phyloP scores from a whole-genome alignment of 2,797 vertebrate species.

The Acanthis flammea region DNA sequence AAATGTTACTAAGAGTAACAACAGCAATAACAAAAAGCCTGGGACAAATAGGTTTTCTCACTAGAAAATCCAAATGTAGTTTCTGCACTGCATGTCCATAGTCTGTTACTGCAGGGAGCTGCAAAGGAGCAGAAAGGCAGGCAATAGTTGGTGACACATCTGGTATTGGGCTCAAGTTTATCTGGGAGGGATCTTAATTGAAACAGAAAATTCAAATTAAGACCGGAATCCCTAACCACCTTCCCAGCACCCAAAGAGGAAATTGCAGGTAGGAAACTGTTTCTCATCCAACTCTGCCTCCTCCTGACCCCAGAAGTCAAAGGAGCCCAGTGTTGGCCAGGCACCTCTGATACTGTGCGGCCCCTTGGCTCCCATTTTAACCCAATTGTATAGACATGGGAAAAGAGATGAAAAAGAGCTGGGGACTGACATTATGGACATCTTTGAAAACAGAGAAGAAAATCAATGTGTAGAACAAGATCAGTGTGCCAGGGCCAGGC shows the following conservation, averaged over 20 bases:
- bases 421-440: not conserved
- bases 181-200: constrained; percentile 35
- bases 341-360: not conserved
- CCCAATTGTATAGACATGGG: fast-evolving
- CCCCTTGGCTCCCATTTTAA: not conserved
- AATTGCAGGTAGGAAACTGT: constrained; percentile 22
- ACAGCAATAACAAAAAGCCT: not conserved
- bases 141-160: not conserved
- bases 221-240: not conserved
- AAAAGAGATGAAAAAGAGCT: not conserved
- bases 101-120: not conserved
- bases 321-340: not conserved
- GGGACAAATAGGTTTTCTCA: not conserved
- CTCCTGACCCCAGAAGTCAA: not conserved
- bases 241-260: constrained; percentile 9
- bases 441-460: not conserved
- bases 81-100: not conserved
- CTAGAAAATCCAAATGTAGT: not conserved
- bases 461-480: not conserved
- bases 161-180: not conserved
- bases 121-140: not conserved
- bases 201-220: not conserved
- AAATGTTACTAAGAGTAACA: not conserved
- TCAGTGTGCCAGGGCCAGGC: not conserved
- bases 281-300: not conserved